Percentiles rank a stretch among this genome's conserved stretches.
Evolutionary conservation across 2,888 invertebrate genomes (phyloP).

Genomic region (Temnothorax rugatulus): DNA sequence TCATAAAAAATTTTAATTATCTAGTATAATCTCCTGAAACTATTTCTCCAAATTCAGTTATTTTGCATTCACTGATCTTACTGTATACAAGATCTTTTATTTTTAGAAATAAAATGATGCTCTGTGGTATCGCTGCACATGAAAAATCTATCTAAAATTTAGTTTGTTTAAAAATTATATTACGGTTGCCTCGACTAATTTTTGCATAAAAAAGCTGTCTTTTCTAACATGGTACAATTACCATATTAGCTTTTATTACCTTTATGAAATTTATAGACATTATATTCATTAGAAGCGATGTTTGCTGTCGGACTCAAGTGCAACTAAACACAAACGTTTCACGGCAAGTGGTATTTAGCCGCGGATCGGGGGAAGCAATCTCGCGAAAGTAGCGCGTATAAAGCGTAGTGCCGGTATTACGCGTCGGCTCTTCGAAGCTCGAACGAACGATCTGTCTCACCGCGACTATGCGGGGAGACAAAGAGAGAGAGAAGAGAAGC

Average conservation of each 20-base stretch:
- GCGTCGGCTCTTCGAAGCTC: conserved; percentile 33
- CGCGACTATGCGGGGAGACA: conserved; percentile 29
- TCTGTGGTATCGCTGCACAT: not conserved
- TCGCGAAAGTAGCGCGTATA: conserved; percentile 49
- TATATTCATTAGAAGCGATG: not conserved
- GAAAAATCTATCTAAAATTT: not conserved
- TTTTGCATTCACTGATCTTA: not conserved
- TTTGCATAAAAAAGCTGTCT: not conserved
- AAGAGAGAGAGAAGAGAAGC: not conserved
- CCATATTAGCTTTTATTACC: not conserved
- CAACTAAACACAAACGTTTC: not conserved
- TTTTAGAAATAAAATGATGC: not conserved
- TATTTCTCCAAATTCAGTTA: not conserved
- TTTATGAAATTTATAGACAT: not conserved
- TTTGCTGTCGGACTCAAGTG: not conserved
- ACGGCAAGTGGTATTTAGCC: conserved; percentile 23
- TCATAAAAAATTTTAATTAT: not conserved
- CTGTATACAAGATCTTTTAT: not conserved
- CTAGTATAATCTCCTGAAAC: not conserved
- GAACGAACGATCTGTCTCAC: conserved; percentile 63
- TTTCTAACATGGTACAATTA: not conserved
- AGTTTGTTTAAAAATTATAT: not conserved
- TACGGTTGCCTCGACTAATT: not conserved
- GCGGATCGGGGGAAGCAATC: conserved; percentile 48
- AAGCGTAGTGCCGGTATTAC: conserved; percentile 37